A percentile compares a stretch with the other conserved stretches of the same genome.
Evolutionary conservation across 92 coral and sea anemone species (phyloP).

Genomic region (Bergia sp.): DNA sequence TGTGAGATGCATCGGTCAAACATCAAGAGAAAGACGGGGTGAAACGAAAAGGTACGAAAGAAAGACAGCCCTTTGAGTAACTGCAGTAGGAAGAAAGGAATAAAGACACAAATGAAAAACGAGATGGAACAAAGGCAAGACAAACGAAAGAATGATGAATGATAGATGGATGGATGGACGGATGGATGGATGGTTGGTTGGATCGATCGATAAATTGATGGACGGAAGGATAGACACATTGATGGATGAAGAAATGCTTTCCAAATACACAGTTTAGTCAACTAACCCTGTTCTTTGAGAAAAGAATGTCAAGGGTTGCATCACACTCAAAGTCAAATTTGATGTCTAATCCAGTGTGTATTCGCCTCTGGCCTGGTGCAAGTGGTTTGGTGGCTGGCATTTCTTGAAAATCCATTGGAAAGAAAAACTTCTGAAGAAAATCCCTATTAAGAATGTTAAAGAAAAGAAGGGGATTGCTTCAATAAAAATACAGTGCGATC

Average conservation of each 20-base stretch:
- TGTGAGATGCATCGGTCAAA: background rate
- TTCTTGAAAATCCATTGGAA: slow-evolving; percentile 96
- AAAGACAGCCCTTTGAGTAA: background rate
- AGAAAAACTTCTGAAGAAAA: slow-evolving; percentile 92
- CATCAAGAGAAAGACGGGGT: too few relatives aligned
- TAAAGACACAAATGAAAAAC: too few relatives aligned
- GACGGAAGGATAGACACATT: background rate
- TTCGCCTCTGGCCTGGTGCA: slow-evolving; percentile 91
- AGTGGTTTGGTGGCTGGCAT: slow-evolving; percentile 90
- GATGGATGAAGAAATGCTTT: background rate
- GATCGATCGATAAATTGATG: background rate
- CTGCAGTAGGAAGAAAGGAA: too few relatives aligned
- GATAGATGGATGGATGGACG: background rate
- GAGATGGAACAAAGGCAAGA: background rate
- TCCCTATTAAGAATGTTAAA: slow-evolving; percentile 57
- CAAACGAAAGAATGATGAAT: background rate
- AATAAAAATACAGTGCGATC: background rate
- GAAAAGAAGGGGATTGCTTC: background rate
- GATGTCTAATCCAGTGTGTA: slow-evolving; percentile 96
- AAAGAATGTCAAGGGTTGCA: slow-evolving; percentile 86
- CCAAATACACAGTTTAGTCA: background rate
- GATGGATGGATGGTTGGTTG: background rate
- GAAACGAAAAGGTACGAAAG: background rate
- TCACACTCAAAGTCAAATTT: slow-evolving; percentile 91
- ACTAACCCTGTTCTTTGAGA: slow-evolving; percentile 91